Conservation (phyloP, 2,888 invertebrate species). For the Mimas tiliae region DNA sequence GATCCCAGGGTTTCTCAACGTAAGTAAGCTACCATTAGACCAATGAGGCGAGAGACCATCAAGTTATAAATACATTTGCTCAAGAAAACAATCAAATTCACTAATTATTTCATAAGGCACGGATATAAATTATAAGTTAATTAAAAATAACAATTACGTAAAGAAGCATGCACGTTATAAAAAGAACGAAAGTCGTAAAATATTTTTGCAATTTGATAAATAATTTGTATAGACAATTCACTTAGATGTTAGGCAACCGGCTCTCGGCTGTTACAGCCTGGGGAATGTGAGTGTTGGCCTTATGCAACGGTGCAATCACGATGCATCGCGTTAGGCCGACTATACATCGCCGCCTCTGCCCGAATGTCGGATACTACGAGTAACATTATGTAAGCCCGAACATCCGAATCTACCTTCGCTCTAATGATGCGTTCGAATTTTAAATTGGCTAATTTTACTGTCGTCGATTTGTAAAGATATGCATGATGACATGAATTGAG, state of each 20-base stretch:
- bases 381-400: background rate
- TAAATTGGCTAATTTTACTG: background rate
- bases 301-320: constrained; percentile 41
- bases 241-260: constrained; percentile 39
- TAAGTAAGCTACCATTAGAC: too few species aligned
- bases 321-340: constrained; percentile 34
- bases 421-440: background rate
- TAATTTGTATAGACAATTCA: constrained; percentile 42
- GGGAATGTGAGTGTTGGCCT: constrained; percentile 42
- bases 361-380: background rate
- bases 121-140: background rate
- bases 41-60: too few species aligned
- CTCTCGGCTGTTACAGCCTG: constrained; percentile 34
- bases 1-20: too few species aligned
- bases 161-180: background rate
- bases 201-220: constrained; percentile 30
- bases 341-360: constrained; percentile 17
- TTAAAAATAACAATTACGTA: background rate
- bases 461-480: background rate
- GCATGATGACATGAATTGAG: background rate
- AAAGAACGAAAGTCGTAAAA: constrained; percentile 24
- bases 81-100: background rate
- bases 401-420: background rate
- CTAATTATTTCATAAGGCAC: background rate
- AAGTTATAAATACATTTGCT: background rate